Evolutionary conservation across 2,113 vertebrate species (phyloP), one percentile per base, ranked within the genome.

Genomic region (Bostrychus sinensis): DNA sequence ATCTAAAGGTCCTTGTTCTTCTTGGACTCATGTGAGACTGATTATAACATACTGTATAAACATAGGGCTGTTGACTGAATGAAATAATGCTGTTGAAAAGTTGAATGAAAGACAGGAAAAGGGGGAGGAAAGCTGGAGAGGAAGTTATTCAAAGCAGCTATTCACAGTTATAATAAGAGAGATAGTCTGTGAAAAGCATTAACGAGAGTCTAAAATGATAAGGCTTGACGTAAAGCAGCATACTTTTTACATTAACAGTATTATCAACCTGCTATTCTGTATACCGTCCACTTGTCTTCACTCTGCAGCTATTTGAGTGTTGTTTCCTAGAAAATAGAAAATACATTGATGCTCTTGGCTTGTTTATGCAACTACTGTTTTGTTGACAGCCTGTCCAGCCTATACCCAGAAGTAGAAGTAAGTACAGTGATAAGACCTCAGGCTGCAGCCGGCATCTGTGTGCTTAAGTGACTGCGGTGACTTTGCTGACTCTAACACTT

Each of bases 101-200:
- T 34, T 64, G 64, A 78, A 63, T 62, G 63, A 71, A 67, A 55
- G 39, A 72, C 56, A 62, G 76, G n/a, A n/a, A n/a, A 65, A 77
- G 79, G 45, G 57, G 5, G 14, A 71, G 32, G 77, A 65, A 70
- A 73, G 60, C 34, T 56, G 17, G 36, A 74, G 34, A 61, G 77
- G 79, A 86, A 77, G 61, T 42, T 72, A 71, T 51, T 51, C 65
- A 51, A 76, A 62, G n/a, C 39, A 59, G 56, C 8, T 61, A 13
- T 43, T 46, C 3, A 19, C 8, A 43, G 8, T 19, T 4, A 3
- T 11, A 23, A 61, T n/a, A n/a, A n/a, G n/a, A n/a, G n/a, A n/a
- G n/a, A n/a, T n/a, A n/a, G n/a, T n/a, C n/a, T n/a, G n/a, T n/a
- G n/a, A 43, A 43, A 43, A 43, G 20, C 41, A 43, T 43, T 46